phyloP scores from a whole-genome alignment of 2,113 vertebrate genomes.

The Acrocephalus kingi region DNA sequence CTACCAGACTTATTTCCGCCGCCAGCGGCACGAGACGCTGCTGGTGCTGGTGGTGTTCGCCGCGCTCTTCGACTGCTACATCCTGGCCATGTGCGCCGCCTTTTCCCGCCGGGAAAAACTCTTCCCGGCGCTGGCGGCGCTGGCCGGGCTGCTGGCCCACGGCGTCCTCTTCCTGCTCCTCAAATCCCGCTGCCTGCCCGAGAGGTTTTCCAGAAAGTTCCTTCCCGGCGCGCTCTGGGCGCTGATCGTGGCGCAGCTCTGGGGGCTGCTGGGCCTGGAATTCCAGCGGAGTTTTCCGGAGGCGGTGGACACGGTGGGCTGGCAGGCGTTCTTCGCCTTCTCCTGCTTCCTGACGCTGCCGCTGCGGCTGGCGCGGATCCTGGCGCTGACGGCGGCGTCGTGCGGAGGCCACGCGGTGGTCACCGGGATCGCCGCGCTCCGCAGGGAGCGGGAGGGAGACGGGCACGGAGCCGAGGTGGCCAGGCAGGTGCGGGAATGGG shows the following conservation, averaged over 20 bases:
- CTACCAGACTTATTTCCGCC: not conserved
- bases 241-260: not conserved
- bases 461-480: not conserved
- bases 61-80: not conserved
- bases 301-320: not conserved
- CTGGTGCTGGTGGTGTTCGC: not conserved
- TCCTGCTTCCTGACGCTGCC: not conserved
- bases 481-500: no score
- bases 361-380: not conserved
- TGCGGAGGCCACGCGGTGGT: not conserved
- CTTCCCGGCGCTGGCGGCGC: rapidly evolving
- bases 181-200: rapidly evolving
- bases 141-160: not conserved
- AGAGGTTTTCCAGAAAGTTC: rapidly evolving
- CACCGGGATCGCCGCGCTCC: rapidly evolving
- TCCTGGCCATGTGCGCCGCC: not conserved
- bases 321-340: not conserved
- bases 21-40: not conserved
- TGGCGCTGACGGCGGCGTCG: not conserved
- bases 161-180: rapidly evolving
- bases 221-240: not conserved
- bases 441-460: rapidly evolving
- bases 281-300: not conserved
- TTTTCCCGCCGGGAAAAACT: not conserved
- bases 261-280: rapidly evolving